These are phyloP conservation scores for Strigamia crassipes DNA, from an alignment of 2,888 invertebrate genomes.

Conservation along the genomic window DNA sequence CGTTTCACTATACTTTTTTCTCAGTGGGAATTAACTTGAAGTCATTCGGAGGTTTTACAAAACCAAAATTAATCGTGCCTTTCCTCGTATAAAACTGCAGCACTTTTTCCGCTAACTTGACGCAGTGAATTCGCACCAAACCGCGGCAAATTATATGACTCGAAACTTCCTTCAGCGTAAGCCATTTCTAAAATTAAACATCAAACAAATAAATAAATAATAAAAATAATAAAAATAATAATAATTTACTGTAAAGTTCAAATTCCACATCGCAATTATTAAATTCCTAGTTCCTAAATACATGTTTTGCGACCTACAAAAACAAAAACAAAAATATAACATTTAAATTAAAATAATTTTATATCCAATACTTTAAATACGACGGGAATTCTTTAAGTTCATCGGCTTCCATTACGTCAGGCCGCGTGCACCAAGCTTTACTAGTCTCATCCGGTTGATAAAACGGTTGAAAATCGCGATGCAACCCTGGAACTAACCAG, in stretches of 20 bases:
- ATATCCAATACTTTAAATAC: constrained; percentile 53
- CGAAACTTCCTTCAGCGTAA: constrained; percentile 56
- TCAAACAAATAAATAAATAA: background rate
- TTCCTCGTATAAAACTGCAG: constrained; percentile 57
- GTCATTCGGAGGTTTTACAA: constrained; percentile 53
- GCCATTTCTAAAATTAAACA: constrained; percentile 56
- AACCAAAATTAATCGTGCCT: constrained; percentile 59
- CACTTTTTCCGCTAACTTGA: constrained; percentile 55
- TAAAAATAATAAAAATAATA: background rate
- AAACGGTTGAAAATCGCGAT: constrained; percentile 55
- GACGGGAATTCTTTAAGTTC: constrained; percentile 58
- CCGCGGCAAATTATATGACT: constrained; percentile 58
- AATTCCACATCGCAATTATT: constrained; percentile 59
- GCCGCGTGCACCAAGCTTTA: constrained; percentile 56
- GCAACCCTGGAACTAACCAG: constrained; percentile 45
- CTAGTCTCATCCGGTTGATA: constrained; percentile 54
- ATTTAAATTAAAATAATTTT: background rate
- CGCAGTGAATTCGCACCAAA: constrained; percentile 56
- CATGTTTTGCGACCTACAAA: constrained; percentile 53
- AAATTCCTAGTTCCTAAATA: constrained; percentile 61
- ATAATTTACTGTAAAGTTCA: constrained; percentile 56
- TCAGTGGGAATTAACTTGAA: constrained; percentile 44
- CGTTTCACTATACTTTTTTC: constrained; percentile 42
- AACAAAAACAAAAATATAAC: constrained; percentile 29
- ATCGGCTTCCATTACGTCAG: constrained; percentile 59